A percentile compares a stretch with the other conserved stretches of the same genome.
These are phyloP conservation scores for Poeciliopsis paucimaculata DNA, from an alignment of 2,797 vertebrate genomes.

Conservation along the genomic window DNA sequence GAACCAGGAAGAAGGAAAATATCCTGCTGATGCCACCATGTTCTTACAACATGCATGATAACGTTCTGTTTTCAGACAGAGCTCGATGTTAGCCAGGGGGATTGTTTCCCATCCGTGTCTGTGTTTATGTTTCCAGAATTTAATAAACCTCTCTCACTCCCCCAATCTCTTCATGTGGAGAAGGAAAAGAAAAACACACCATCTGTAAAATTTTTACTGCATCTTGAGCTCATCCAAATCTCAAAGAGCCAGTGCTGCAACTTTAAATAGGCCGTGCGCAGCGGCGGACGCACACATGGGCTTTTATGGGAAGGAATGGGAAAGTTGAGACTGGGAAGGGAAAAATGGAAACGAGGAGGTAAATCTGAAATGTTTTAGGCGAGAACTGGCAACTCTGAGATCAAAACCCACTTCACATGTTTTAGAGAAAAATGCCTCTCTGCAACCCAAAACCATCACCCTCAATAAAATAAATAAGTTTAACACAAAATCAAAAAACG, in stretches of 20 bases:
- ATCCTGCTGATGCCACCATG: not conserved
- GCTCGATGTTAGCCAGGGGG: constrained; percentile 9
- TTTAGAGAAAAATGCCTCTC: constrained; percentile 8
- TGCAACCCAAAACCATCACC: constrained; percentile 6
- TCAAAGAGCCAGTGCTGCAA: constrained; percentile 24
- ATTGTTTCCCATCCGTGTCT: constrained; percentile 42
- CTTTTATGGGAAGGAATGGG: constrained; percentile 2
- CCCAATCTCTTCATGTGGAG: constrained; percentile 4
- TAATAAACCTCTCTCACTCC: constrained; percentile 24
- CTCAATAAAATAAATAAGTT: constrained; percentile 2
- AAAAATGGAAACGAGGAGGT: not conserved
- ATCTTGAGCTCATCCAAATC: constrained; percentile 37
- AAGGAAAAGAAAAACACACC: constrained; percentile 29
- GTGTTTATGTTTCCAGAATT: constrained; percentile 44
- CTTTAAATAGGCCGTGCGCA: not conserved
- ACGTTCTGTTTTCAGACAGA: constrained; percentile 1
- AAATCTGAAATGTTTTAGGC: not conserved
- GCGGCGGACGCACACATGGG: not conserved
- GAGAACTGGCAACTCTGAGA: constrained; percentile 27
- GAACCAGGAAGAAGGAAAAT: not conserved
- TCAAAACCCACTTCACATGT: constrained; percentile 29
- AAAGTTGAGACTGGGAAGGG: not conserved
- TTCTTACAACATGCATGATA: not conserved
- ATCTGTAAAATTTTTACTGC: constrained; percentile 35
- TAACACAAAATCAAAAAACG: not conserved